phyloP scores from a whole-genome alignment of 1,140 invertebrate genomes.

The Chrysoperla carnea region DNA sequence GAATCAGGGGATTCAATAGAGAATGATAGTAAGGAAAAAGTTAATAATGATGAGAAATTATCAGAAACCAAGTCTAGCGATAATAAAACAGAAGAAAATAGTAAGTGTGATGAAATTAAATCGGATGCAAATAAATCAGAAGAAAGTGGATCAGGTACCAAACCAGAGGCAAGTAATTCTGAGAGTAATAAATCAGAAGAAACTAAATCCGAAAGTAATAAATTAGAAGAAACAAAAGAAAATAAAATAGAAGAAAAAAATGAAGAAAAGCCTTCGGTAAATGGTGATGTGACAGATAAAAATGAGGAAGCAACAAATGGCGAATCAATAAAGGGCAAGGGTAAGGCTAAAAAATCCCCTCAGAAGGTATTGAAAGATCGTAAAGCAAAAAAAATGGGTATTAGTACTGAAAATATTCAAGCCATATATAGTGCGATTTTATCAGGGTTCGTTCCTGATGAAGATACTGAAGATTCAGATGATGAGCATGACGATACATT shows the following conservation, averaged over 20 bases:
- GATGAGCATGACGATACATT: constrained; percentile 21
- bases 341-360: not conserved
- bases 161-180: not conserved
- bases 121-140: no score
- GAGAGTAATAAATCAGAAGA: not conserved
- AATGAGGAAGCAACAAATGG: not conserved
- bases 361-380: constrained; percentile 15
- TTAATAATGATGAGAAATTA: no score
- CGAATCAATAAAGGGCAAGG: not conserved
- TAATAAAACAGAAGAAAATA: no score
- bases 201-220: not conserved
- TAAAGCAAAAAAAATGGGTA: constrained; percentile 10
- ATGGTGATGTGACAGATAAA: not conserved
- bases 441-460: constrained; percentile 7
- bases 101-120: no score
- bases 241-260: not conserved
- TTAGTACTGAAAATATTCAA: constrained; percentile 2
- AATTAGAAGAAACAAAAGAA: not conserved
- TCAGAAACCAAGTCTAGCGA: no score
- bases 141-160: not conserved
- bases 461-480: constrained; percentile 13
- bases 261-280: not conserved
- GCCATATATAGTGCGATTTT: constrained; percentile 9
- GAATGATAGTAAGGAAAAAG: not conserved
- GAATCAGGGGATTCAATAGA: constrained; percentile 2